Evolutionary conservation across 2,113 vertebrate genomes (phyloP).

Genomic region (Chaenocephalus aceratus): DNA sequence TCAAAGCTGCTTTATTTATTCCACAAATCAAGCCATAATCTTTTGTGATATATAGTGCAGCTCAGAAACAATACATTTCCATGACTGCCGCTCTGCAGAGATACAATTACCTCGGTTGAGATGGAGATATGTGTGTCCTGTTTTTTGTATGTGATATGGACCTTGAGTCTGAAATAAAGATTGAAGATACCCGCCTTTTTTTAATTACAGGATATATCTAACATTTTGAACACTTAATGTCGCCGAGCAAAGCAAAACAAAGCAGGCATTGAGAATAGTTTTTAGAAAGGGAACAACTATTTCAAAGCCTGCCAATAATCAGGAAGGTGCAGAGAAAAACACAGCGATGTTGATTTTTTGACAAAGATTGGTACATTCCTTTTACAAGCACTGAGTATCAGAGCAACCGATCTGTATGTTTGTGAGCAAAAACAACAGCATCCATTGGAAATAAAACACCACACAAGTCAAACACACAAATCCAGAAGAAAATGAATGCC

Average conservation of each 20-base stretch:
- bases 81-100: constrained; percentile 7
- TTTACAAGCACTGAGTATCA: constrained; percentile 18
- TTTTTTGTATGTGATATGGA: no score
- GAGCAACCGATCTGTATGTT: constrained; percentile 31
- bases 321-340: constrained; percentile 32
- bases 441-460: constrained; percentile 6
- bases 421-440: constrained; percentile 38
- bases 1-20: background rate
- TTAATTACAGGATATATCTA: constrained; percentile 9
- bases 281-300: constrained; percentile 31
- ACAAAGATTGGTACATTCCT: constrained; percentile 26
- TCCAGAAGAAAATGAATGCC: constrained; percentile 31
- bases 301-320: constrained; percentile 61
- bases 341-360: constrained; percentile 17
- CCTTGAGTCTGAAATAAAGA: no score
- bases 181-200: background rate
- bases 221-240: constrained; percentile 46
- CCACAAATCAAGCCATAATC: constrained; percentile 23
- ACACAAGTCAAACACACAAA: background rate
- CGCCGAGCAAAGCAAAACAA: constrained; percentile 30
- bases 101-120: background rate
- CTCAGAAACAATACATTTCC: constrained; percentile 15
- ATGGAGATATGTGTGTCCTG: background rate
- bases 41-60: background rate
- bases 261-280: constrained; percentile 39